A percentile compares a stretch with the other conserved stretches of the same genome.
phyloP scores from a whole-genome alignment of 2,113 vertebrate genomes.

The Psophia crepitans region DNA sequence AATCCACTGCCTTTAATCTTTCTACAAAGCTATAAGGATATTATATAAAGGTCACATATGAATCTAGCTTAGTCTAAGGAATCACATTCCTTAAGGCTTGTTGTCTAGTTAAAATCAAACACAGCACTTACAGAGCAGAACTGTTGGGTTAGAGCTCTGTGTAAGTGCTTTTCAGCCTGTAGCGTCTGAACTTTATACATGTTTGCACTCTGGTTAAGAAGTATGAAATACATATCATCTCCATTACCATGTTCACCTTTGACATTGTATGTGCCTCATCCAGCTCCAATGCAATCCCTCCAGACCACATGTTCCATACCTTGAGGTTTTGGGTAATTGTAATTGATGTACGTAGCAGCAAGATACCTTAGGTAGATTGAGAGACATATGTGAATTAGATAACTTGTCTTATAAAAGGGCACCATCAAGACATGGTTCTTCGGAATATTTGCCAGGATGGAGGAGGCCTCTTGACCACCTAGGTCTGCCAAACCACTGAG shows the following conservation, averaged over 20 bases:
- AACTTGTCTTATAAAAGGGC: neutral
- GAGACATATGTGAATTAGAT: neutral
- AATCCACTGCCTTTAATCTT: neutral
- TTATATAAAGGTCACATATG: neutral
- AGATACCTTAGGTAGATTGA: neutral
- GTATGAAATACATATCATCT: neutral
- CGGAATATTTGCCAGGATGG: neutral
- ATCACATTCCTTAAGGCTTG: neutral
- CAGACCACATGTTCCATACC: neutral
- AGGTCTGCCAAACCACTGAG: neutral
- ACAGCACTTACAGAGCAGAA: neutral
- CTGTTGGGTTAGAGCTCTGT: neutral
- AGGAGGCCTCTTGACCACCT: neutral
- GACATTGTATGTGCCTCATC: neutral
- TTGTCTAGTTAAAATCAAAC: neutral
- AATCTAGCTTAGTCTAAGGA: neutral
- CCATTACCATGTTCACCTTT: neutral
- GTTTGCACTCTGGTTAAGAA: neutral
- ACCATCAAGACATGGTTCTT: fast-evolving
- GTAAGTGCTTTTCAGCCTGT: neutral
- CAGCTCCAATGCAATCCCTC: neutral
- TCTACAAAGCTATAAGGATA: neutral
- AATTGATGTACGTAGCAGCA: neutral
- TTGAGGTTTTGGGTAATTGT: neutral
- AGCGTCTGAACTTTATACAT: neutral